These are phyloP conservation scores for Grapholita molesta DNA, from an alignment of 1,140 invertebrate genomes.

Conservation along the genomic window DNA sequence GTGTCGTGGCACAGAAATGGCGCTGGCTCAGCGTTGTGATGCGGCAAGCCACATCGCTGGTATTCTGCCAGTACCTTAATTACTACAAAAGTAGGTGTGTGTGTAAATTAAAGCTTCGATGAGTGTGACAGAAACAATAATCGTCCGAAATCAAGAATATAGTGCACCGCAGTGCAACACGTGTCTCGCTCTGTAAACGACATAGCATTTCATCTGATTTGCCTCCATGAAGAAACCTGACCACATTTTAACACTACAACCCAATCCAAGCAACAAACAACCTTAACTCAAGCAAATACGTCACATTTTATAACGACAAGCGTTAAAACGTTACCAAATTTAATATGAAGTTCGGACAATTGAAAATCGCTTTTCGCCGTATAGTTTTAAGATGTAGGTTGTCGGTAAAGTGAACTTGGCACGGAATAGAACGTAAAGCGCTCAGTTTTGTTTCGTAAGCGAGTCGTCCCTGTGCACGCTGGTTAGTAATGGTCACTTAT, in stretches of 20 bases:
- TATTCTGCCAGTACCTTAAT: too few species aligned
- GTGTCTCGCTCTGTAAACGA: slow-evolving; percentile 4
- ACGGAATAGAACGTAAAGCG: neutral
- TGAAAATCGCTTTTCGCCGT: neutral
- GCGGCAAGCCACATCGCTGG: too few species aligned
- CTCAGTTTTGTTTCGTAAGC: neutral
- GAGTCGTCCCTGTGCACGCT: neutral
- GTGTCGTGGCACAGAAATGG: too few species aligned
- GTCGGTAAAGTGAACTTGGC: neutral
- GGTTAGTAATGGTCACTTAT: neutral
- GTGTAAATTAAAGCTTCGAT: too few species aligned
- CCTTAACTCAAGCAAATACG: neutral
- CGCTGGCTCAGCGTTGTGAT: too few species aligned
- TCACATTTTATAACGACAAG: neutral
- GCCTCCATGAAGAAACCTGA: neutral
- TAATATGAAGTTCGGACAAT: neutral
- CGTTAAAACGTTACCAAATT: neutral
- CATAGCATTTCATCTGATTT: slow-evolving; percentile 8
- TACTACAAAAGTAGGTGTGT: too few species aligned
- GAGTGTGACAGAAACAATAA: too few species aligned
- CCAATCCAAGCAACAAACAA: neutral
- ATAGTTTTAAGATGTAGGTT: neutral
- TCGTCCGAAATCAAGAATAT: too few species aligned
- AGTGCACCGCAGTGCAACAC: neutral
- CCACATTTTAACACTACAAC: neutral